Evolutionary conservation across 2,797 vertebrate genomes (phyloP).

Genomic region (Remorina albescens): DNA sequence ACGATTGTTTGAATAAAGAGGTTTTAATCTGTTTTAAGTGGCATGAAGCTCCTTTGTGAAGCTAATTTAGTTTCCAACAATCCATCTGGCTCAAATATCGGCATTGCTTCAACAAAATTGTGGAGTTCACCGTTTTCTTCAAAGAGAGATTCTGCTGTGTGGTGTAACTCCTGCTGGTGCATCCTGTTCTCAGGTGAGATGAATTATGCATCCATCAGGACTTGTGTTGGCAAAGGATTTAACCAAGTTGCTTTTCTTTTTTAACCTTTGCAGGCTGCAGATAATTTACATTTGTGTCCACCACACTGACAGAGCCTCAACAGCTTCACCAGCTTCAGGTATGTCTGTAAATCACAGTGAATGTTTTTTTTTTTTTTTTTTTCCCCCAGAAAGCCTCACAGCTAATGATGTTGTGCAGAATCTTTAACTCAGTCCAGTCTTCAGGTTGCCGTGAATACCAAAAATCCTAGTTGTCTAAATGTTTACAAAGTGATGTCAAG

Average conservation of each 20-base stretch:
- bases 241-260: not conserved
- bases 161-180: not conserved
- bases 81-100: not conserved
- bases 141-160: not conserved
- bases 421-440: too few species aligned
- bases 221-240: too few species aligned
- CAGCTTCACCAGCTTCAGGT: not conserved
- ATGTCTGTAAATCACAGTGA: not conserved
- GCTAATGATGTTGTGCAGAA: too few species aligned
- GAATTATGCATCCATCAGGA: not conserved
- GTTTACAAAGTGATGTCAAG: too few species aligned
- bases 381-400: too few species aligned
- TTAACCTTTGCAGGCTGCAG: not conserved
- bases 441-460: too few species aligned
- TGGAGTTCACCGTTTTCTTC: not conserved
- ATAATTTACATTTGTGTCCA: not conserved
- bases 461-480: too few species aligned
- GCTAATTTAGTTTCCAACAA: too few species aligned
- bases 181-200: not conserved
- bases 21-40: not conserved
- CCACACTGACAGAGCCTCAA: not conserved
- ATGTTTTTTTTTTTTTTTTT: too few species aligned
- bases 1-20: not conserved
- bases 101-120: not conserved
- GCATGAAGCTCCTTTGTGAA: not conserved